Base-by-base conservation (phyloP, 2,113 vertebrate species). In the Gnathochromis pfefferi region DNA sequence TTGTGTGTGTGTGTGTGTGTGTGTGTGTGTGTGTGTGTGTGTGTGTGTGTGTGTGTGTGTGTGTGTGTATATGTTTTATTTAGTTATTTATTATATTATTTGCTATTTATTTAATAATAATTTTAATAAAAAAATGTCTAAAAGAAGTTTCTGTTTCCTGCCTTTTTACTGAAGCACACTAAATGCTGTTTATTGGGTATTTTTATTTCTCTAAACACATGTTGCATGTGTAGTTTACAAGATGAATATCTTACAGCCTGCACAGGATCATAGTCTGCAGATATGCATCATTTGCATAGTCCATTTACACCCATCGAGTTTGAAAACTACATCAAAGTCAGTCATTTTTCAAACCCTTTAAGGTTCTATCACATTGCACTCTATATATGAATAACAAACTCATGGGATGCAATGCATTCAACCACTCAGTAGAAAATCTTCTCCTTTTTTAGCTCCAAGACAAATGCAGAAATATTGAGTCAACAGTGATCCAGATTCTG, bases 101-200 rank as follows among this genome's bases (percentile, higher is more conserved):
- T 96, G 90, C 89, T 95, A 96, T 95, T 95, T 96, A 96, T 96
- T 95, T 33, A 93, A 78, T 68, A 40, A 49, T 82, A 68, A 16
- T 93, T 90, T 90, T 79, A 90, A 91, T 88, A 87, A 92, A 90
- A 63, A 87, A 88, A 5, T 42, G 2, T 90, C 10, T 9, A 49
- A 94, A 93, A 55, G 16, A 88, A 89, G 2, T 80, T 85, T 7
- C 9, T 60, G 79, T 91, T 23, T 65, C 12, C 53, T 81, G 85
- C 31, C 60, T 92, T 7, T 86, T 90, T 13, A 65, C 45, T 92
- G 16, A 78, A 28, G 55, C 19, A 42, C 68, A 47, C 42, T 0
- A 78, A 49, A 78, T 78, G 19, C 81, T 60, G 7, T 10, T 42
- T 81, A 54, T 19, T 55, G 19, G 28, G 40, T 0, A 7, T 28